A percentile compares a stretch with the other conserved stretches of the same genome.
Evolutionary conservation across 2,113 vertebrate species (phyloP).

Genomic region (Natator depressus): DNA sequence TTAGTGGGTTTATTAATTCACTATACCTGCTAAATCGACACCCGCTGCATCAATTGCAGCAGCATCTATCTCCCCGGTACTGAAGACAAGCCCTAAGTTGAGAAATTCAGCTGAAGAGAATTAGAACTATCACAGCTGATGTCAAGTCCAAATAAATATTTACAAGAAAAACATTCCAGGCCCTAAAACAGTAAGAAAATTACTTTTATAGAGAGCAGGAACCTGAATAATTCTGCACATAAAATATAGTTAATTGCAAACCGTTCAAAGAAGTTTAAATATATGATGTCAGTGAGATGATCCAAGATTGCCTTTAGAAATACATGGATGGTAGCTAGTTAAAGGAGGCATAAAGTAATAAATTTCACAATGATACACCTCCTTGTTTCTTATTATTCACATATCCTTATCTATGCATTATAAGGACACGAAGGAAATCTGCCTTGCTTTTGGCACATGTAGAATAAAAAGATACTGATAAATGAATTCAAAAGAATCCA

Average conservation of each 20-base stretch:
- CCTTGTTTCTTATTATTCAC: neutral
- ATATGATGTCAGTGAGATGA: neutral
- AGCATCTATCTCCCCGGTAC: too few species aligned
- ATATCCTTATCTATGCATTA: neutral
- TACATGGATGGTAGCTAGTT: neutral
- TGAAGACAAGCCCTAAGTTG: neutral
- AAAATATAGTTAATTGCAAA: neutral
- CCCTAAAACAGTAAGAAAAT: neutral
- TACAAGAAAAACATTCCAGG: neutral
- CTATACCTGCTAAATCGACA: too few species aligned
- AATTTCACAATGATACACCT: neutral
- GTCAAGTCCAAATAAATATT: neutral
- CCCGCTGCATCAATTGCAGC: too few species aligned
- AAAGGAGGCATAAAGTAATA: neutral
- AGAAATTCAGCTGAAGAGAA: neutral
- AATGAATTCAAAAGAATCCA: neutral
- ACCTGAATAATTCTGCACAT: neutral
- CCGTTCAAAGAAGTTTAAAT: neutral
- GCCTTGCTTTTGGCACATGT: neutral
- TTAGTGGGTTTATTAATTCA: too few species aligned
- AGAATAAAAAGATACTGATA: slow-evolving; percentile 13
- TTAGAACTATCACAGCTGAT: neutral
- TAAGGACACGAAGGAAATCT: neutral
- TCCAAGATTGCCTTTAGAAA: neutral
- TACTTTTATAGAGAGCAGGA: neutral